A percentile compares a stretch with the other conserved stretches of the same genome.
Conservation (phyloP, 2,113 vertebrate genomes). For the Pterocles burchelli region DNA sequence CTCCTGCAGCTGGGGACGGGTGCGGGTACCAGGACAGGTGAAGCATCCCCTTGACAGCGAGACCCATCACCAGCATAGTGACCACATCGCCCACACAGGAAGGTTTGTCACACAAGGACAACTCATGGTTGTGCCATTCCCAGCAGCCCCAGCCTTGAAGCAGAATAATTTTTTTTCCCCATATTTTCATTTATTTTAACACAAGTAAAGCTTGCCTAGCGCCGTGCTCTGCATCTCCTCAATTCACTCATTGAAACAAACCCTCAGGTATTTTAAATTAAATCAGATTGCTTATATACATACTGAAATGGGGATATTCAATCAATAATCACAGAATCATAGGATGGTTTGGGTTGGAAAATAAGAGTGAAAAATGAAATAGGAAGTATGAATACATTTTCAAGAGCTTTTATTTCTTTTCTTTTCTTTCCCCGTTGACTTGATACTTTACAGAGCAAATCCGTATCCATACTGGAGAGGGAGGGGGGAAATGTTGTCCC, state of each 20-base stretch:
- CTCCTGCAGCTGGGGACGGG: not conserved
- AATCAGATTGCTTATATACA: not conserved
- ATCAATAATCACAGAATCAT: not conserved
- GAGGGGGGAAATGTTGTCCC: not conserved
- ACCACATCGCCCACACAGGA: accelerated
- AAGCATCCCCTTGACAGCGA: accelerated
- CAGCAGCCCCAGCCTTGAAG: not conserved
- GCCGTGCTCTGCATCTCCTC: not conserved
- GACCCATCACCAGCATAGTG: accelerated
- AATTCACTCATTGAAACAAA: not conserved
- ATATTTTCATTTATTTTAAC: not conserved
- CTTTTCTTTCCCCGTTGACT: not conserved
- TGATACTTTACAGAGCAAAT: not conserved
- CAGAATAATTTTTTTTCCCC: accelerated
- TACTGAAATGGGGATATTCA: not conserved
- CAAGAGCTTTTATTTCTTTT: not conserved
- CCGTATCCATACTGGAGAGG: accelerated
- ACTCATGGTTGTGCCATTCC: not conserved
- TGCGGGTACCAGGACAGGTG: not conserved
- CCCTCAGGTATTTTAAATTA: not conserved
- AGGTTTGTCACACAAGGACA: not conserved
- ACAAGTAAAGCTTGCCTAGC: not conserved
- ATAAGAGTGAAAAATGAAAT: not conserved
- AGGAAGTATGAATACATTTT: not conserved
- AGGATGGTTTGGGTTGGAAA: not conserved